phyloP scores from a whole-genome alignment of 1,140 invertebrate genomes.

The Antheraea pernyi region DNA sequence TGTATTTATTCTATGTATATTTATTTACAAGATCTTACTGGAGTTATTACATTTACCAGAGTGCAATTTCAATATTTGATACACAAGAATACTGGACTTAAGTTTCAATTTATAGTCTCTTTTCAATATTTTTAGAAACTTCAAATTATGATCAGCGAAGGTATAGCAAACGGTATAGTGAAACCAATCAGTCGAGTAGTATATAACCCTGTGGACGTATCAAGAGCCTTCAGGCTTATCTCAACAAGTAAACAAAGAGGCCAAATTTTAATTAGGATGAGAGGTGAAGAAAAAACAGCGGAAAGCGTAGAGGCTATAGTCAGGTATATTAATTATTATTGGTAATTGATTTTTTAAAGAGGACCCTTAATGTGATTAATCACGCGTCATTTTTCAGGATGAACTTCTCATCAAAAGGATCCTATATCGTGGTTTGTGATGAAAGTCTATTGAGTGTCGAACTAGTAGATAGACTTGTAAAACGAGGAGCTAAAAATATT shows the following conservation, averaged over 20 bases:
- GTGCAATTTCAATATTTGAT: no score
- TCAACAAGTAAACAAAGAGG: slow-evolving; percentile 22
- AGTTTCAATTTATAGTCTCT: not conserved
- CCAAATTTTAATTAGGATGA: slow-evolving; percentile 27
- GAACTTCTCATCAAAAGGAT: slow-evolving; percentile 23
- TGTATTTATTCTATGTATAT: not conserved
- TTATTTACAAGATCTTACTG: no score
- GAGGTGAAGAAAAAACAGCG: slow-evolving; percentile 5
- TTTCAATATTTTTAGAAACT: slow-evolving; percentile 22
- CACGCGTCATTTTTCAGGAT: slow-evolving; percentile 22
- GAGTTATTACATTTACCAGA: no score
- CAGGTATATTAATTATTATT: slow-evolving; percentile 16
- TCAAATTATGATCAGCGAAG: slow-evolving; percentile 21
- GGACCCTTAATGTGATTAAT: no score
- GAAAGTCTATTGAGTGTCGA: slow-evolving; percentile 26
- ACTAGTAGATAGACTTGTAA: slow-evolving; percentile 27
- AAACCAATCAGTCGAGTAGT: slow-evolving; percentile 28
- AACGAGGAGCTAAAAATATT: slow-evolving; percentile 29
- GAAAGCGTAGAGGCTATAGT: slow-evolving; percentile 15
- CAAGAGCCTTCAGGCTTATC: slow-evolving; percentile 27
- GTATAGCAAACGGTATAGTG: slow-evolving; percentile 27
- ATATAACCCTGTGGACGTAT: slow-evolving; percentile 24
- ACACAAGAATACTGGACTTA: no score
- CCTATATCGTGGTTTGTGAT: slow-evolving; percentile 31
- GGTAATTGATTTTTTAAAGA: no score